These are phyloP conservation scores for Crematogaster levior DNA, from an alignment of 2,888 invertebrate genomes.

Conservation along the genomic window DNA sequence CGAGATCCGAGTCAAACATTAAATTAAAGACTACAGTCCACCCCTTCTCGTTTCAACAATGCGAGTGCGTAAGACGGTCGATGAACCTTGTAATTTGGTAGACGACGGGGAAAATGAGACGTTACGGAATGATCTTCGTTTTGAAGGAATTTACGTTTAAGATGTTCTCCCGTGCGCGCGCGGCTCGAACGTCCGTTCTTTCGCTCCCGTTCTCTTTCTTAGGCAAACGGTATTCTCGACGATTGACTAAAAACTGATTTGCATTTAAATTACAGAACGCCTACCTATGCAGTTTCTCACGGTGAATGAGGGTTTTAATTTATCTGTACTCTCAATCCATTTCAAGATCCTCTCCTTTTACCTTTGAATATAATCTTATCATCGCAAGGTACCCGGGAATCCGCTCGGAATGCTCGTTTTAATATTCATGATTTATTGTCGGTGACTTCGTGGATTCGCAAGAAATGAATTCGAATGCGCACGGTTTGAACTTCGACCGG, in stretches of 20 bases:
- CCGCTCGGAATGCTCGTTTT: conserved; percentile 60
- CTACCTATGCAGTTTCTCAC: conserved; percentile 66
- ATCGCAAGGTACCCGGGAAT: conserved; percentile 60
- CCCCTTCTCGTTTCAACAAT: conserved; percentile 1
- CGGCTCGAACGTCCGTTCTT: conserved; percentile 17
- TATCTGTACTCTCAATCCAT: conserved; percentile 71
- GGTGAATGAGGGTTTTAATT: conserved; percentile 70
- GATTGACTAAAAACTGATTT: conserved; percentile 76
- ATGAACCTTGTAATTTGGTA: conserved; percentile 53
- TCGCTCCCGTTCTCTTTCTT: conserved; percentile 49
- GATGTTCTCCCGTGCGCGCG: conserved; percentile 13
- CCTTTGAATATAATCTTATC: conserved; percentile 76
- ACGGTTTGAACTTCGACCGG: conserved; percentile 44
- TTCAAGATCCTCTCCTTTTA: conserved; percentile 59
- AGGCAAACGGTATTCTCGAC: conserved; percentile 65
- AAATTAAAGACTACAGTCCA: conserved; percentile 32
- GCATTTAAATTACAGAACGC: conserved; percentile 74
- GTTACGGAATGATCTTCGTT: conserved; percentile 45
- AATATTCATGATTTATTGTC: conserved; percentile 77
- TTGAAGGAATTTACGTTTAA: conserved; percentile 63
- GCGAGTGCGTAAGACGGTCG: conserved; percentile 46
- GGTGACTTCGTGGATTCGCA: conserved; percentile 61
- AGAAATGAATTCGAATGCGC: conserved; percentile 54
- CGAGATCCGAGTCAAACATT: conserved; percentile 34
- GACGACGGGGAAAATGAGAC: conserved; percentile 30